Evolutionary conservation across 2,888 invertebrate species (phyloP).

Genomic region (Syrphus vitripennis): DNA sequence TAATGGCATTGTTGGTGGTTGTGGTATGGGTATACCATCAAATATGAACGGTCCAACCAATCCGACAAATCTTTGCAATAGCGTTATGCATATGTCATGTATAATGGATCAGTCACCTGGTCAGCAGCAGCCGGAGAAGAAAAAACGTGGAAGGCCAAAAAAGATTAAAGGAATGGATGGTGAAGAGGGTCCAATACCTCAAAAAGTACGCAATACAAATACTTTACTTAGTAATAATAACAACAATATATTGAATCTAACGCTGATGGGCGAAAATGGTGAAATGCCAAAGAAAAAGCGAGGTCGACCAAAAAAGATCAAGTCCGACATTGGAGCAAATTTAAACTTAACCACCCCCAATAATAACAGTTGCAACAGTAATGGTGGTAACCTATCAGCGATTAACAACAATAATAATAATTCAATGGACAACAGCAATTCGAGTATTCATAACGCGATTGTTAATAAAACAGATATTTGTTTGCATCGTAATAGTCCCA

Average conservation of each 20-base stretch:
- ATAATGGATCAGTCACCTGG: slow-evolving; percentile 40
- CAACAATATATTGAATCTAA: slow-evolving; percentile 77
- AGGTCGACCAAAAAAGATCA: slow-evolving; percentile 93
- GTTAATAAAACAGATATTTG: slow-evolving; percentile 29
- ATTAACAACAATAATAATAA: slow-evolving; percentile 7
- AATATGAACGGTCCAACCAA: slow-evolving; percentile 19
- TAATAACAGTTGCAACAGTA: slow-evolving; percentile 75
- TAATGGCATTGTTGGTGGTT: slow-evolving; percentile 9
- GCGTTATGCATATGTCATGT: slow-evolving; percentile 38
- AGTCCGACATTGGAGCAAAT: slow-evolving; percentile 75
- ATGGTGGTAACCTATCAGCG: slow-evolving; percentile 63
- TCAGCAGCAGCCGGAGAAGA: slow-evolving; percentile 89
- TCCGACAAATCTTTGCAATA: slow-evolving; percentile 43
- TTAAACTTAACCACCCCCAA: neutral
- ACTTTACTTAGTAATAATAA: slow-evolving; percentile 81
- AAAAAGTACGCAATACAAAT: slow-evolving; percentile 82
- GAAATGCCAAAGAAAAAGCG: slow-evolving; percentile 92
- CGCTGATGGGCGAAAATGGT: slow-evolving; percentile 77
- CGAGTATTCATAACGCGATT: neutral
- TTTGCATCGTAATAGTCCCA: slow-evolving; percentile 50
- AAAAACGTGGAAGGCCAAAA: slow-evolving; percentile 94
- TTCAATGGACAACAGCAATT: slow-evolving; percentile 30
- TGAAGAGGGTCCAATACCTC: slow-evolving; percentile 81
- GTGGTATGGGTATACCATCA: slow-evolving; percentile 32
- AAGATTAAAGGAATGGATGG: slow-evolving; percentile 84